Conservation (phyloP, 2,797 vertebrate species). For the Rallus crepitans region DNA sequence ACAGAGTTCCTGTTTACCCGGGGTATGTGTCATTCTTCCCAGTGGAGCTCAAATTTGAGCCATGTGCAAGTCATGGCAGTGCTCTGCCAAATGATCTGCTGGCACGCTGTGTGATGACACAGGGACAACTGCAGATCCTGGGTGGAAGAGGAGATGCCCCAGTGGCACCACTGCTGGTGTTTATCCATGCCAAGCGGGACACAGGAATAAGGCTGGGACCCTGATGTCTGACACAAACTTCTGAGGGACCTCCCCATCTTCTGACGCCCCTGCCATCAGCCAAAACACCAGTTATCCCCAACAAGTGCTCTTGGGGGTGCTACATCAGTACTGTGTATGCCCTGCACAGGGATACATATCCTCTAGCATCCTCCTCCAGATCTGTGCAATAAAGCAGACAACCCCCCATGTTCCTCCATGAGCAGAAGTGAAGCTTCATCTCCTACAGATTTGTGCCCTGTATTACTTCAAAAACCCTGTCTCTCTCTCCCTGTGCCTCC, state of each 20-base stretch:
- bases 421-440: constrained; percentile 18
- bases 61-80: neutral
- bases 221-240: neutral
- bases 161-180: neutral
- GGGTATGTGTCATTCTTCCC: neutral
- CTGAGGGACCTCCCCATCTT: neutral
- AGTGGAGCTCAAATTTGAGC: neutral
- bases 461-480: neutral
- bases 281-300: neutral
- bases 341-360: neutral
- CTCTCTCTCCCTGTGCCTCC: neutral
- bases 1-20: neutral
- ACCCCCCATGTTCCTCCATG: neutral
- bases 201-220: neutral
- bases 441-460: neutral
- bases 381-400: neutral
- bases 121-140: neutral
- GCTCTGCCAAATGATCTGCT: neutral
- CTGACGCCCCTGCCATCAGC: neutral
- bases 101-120: neutral
- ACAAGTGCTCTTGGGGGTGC: neutral
- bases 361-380: neutral
- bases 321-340: neutral
- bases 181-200: neutral
- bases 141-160: neutral